Base-by-base conservation (phyloP, 2,113 vertebrate genomes). In the Cervus canadensis region DNA sequence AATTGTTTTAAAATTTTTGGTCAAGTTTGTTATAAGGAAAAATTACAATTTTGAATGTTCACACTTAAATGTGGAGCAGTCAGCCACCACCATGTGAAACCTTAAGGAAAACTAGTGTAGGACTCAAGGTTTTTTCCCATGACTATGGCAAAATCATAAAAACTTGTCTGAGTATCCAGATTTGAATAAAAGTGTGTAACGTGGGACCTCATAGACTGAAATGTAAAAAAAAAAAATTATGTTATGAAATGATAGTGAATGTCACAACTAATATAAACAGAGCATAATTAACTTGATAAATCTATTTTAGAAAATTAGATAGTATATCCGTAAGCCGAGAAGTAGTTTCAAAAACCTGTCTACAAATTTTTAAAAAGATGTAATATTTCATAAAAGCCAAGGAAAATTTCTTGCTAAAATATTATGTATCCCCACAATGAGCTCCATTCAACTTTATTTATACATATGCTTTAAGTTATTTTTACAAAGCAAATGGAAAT, bases 401-500 rank as follows among this genome's bases (percentile, higher is more conserved):
- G 26, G 40, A 40, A 82, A 30, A 12, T 64, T 76, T 83, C 43
- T 56, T 19, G 56, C 30, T 90, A 79, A 97, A 57, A 74, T 40
- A 15, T 92, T 83, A 45, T 9, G 8, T 60, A 87, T 90, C 57
- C 79, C 14, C 19, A 84, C 7, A 56, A 9, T 56, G 48, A 60
- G 5, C 78, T 87, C 48, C 23, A 54, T 86, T 90, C 7, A 62
- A 79, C 19, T 74, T 74, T 74, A 7, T 79, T 16, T 90, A 15
- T 60, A 82, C 4, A 79, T 26, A 87, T 54, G 7, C 40, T 83
- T 90, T 48, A 97, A 83, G 19, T 78, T 87, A 95, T 82, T 90
- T 96, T 96, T 95, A 60, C 21, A 84, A 84, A 90, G 30, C 40
- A 92, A 93, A 50, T 82, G 62, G 82, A 94, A 92, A 78, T 59